Evolutionary conservation across 2,888 invertebrate species (phyloP).

Genomic region (Acrocyrtus sp.): DNA sequence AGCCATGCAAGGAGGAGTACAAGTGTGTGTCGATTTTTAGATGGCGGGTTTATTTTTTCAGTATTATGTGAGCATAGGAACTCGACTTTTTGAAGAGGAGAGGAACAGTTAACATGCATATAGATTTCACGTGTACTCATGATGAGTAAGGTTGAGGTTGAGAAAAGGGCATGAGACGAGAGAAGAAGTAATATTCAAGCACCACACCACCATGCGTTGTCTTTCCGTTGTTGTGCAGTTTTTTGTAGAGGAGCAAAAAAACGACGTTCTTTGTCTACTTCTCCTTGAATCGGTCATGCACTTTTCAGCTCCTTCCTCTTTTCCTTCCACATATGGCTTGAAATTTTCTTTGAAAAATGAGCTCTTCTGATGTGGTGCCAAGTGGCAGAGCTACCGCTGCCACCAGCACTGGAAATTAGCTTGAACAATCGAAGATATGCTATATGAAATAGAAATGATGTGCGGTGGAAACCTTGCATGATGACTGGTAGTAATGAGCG

Average conservation of each 20-base stretch:
- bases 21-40: too few relatives aligned
- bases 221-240: constrained; percentile 22
- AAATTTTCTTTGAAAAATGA: not conserved
- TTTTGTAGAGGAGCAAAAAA: not conserved
- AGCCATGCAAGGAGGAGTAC: too few relatives aligned
- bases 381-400: too few relatives aligned
- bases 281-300: not conserved
- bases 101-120: not conserved
- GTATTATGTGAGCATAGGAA: too few relatives aligned
- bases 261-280: not conserved
- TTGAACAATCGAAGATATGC: too few relatives aligned
- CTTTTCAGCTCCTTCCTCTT: constrained; percentile 8
- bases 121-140: not conserved
- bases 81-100: too few relatives aligned
- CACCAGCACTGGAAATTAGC: too few relatives aligned
- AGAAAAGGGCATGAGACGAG: too few relatives aligned
- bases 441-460: not conserved
- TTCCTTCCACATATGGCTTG: constrained; percentile 30
- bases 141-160: too few relatives aligned
- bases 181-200: too few relatives aligned
- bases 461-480: not conserved
- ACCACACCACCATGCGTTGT: not conserved
- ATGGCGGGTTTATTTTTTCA: too few relatives aligned
- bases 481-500: not conserved
- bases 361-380: too few relatives aligned